Evolutionary conservation across 2,797 vertebrate genomes (phyloP).

Genomic region (Falco rusticolus): DNA sequence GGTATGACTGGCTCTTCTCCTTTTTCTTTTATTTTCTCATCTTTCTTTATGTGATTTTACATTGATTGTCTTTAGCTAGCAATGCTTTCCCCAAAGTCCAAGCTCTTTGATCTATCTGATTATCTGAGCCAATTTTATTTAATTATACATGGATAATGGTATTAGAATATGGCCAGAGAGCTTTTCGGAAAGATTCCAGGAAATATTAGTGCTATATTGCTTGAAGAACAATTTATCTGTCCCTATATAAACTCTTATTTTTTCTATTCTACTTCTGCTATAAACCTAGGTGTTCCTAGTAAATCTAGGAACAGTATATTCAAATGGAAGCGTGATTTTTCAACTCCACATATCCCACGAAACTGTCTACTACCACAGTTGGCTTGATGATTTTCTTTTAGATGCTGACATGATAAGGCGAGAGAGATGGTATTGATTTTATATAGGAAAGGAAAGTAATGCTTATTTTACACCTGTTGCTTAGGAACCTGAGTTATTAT

Average conservation of each 20-base stretch:
- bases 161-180: not conserved
- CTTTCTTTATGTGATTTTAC: not conserved
- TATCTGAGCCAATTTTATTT: not conserved
- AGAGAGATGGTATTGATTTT: not conserved
- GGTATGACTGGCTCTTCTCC: rapidly evolving
- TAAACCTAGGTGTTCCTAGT: not conserved
- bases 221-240: constrained; percentile 5
- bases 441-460: not conserved
- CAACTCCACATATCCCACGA: not conserved
- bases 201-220: not conserved
- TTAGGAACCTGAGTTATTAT: not conserved
- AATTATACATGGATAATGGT: not conserved
- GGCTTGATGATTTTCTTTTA: not conserved
- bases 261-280: not conserved
- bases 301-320: not conserved
- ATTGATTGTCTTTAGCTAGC: not conserved
- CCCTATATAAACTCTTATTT: not conserved
- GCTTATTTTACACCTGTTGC: not conserved
- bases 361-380: not conserved
- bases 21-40: not conserved
- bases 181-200: not conserved
- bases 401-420: not conserved
- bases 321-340: not conserved
- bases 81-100: not conserved
- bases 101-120: not conserved